Conservation (phyloP, 2,888 invertebrate genomes). For the Orchestes rusci region DNA sequence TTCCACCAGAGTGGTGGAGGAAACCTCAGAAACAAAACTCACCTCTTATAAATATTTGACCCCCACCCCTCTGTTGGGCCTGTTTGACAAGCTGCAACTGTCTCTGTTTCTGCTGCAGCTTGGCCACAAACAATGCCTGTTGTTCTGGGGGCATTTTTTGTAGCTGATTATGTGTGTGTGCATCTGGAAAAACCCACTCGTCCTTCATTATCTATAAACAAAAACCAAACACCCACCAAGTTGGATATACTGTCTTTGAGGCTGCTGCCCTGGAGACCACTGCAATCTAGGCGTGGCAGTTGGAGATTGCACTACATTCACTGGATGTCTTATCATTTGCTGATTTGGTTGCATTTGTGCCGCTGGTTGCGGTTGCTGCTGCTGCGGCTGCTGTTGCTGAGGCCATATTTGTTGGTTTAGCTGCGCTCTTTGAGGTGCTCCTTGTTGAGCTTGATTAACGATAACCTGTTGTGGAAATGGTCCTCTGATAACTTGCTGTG, state of each 20-base stretch:
- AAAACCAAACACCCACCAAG: slow-evolving; percentile 39
- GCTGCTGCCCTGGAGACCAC: slow-evolving; percentile 36
- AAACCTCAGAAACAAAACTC: too few relatives aligned
- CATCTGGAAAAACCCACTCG: too few relatives aligned
- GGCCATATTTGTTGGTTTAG: slow-evolving; percentile 31
- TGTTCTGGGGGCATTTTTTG: slow-evolving; percentile 76
- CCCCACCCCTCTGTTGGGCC: slow-evolving; percentile 47
- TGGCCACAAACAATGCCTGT: slow-evolving; percentile 71
- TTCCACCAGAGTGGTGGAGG: too few relatives aligned
- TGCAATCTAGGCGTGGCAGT: slow-evolving; percentile 33
- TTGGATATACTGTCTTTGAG: slow-evolving; percentile 65
- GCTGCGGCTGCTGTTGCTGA: slow-evolving; percentile 34
- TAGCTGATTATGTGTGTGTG: slow-evolving; percentile 74
- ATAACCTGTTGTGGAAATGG: slow-evolving; percentile 29
- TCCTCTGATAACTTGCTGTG: slow-evolving; percentile 21
- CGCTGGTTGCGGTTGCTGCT: slow-evolving; percentile 31
- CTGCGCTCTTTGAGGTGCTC: slow-evolving; percentile 31
- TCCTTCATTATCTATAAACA: neutral
- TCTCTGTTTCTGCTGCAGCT: slow-evolving; percentile 61
- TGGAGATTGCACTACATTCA: slow-evolving; percentile 41
- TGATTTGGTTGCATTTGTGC: slow-evolving; percentile 34
- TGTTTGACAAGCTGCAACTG: slow-evolving; percentile 50
- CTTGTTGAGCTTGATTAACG: slow-evolving; percentile 29
- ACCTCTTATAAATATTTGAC: slow-evolving; percentile 41
- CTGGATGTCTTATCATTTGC: slow-evolving; percentile 45